These are phyloP conservation scores for Cryptocheilus praepositus DNA, from an alignment of 2,888 invertebrate species.

Conservation along the genomic window DNA sequence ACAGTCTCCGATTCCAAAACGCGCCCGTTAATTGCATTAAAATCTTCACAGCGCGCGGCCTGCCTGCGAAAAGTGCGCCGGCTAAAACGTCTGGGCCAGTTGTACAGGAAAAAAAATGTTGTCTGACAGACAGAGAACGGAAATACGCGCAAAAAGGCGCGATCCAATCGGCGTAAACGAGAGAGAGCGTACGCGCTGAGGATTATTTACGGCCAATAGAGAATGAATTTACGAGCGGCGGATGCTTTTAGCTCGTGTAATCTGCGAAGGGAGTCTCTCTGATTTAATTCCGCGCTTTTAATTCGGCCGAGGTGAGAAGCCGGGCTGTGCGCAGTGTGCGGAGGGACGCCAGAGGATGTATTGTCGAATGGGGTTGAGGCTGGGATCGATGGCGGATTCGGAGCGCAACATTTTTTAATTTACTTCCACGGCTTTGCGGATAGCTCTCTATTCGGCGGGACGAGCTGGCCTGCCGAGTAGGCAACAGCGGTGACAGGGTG, in stretches of 20 bases:
- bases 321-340: background rate
- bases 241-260: conserved; percentile 2
- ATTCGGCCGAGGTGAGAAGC: conserved; percentile 5
- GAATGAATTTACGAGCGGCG: conserved; percentile 1
- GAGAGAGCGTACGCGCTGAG: background rate
- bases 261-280: conserved; percentile 1
- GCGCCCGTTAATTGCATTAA: background rate
- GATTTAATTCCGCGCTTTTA: conserved; percentile 6
- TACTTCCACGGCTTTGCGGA: conserved; percentile 20
- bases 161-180: background rate
- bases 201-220: conserved; percentile 5
- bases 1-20: background rate
- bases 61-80: background rate
- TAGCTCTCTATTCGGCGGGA: no score
- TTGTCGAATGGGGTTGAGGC: background rate
- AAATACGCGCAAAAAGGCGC: background rate
- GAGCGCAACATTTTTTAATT: conserved; percentile 50
- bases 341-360: no score
- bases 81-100: background rate
- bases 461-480: no score
- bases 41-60: background rate
- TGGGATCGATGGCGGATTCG: conserved; percentile 20
- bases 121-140: background rate
- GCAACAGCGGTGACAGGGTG: no score
- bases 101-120: background rate